phyloP scores from a whole-genome alignment of 2,113 vertebrate species.

The Xiphorhynchus elegans region DNA sequence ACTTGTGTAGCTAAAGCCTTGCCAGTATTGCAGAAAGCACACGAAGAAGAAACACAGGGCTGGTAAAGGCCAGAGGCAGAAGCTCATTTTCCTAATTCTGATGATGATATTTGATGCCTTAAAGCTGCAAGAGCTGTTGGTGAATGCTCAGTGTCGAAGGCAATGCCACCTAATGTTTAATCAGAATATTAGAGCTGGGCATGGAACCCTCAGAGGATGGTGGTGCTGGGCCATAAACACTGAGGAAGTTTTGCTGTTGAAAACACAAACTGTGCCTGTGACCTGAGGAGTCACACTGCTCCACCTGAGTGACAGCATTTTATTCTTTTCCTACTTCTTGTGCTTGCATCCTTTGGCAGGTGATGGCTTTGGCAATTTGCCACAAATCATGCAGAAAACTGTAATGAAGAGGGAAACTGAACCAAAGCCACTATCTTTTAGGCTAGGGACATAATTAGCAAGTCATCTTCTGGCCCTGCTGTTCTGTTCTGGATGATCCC shows the following conservation, averaged over 20 bases:
- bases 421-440: background rate
- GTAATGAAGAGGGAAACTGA: background rate
- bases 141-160: background rate
- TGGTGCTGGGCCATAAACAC: background rate
- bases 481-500: background rate
- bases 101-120: background rate
- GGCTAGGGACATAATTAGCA: background rate
- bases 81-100: background rate
- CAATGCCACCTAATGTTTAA: fast-evolving
- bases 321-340: background rate
- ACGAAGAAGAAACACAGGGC: fast-evolving
- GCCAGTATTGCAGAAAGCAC: background rate
- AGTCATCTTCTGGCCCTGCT: background rate
- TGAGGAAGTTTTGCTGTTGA: background rate
- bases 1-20: background rate
- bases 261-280: fast-evolving
- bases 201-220: background rate
- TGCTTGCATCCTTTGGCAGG: background rate
- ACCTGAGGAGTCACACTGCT: background rate
- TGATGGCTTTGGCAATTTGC: background rate
- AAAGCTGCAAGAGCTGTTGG: background rate
- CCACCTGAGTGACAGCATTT: background rate
- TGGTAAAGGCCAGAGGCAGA: background rate
- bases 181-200: background rate
- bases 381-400: background rate